Base-by-base conservation (phyloP, 1,140 invertebrate genomes). In the Chironomus tepperi region DNA sequence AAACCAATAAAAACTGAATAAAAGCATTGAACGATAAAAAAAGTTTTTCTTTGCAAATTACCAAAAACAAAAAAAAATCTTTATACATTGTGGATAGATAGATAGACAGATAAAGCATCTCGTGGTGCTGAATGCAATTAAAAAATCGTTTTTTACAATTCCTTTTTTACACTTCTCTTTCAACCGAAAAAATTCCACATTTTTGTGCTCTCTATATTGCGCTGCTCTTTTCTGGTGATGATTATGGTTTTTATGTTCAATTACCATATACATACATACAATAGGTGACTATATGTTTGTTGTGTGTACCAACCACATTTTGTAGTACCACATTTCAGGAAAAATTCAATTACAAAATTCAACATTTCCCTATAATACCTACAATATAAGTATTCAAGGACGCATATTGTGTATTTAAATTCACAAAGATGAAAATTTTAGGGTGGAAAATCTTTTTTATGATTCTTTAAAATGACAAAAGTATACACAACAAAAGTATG, bases 321-420 rank as follows among this genome's bases (percentile, higher is more conserved):
- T 15, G 12, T 57, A 57, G 47, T n/a, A 57, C 47, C 47, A 57
- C 47, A 57, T 57, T 57, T 57, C 47, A 57, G 12, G 47, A 57
- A 57, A 34, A 57, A 57, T 57, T 57, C 47, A 57, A 57, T 57
- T 57, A 57, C 47, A 57, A 57, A n/a, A 57, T 57, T n/a, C 47
- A 57, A 57, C 47, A 34, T 57, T 12, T n/a, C 47, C 47, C n/a
- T 12, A n/a, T 34, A 34, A 34, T 57, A 57, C 47, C 47, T 34
- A 34, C 24, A 34, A 34, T 34, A 34, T 34, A 34, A 34, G 24
- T 34, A 57, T n/a, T 57, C 47, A 57, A 57, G 47, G 47, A 57
- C 47, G 47, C 47, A 57, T 57, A 57, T n/a, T n/a, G 47, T 57
- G 12, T 57, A 12, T n/a, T 57, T 57, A n/a, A 5, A 12, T 57